These are phyloP conservation scores for Onychomys arenicola DNA, from an alignment of 2,797 vertebrate genomes.

Conservation along the genomic window DNA sequence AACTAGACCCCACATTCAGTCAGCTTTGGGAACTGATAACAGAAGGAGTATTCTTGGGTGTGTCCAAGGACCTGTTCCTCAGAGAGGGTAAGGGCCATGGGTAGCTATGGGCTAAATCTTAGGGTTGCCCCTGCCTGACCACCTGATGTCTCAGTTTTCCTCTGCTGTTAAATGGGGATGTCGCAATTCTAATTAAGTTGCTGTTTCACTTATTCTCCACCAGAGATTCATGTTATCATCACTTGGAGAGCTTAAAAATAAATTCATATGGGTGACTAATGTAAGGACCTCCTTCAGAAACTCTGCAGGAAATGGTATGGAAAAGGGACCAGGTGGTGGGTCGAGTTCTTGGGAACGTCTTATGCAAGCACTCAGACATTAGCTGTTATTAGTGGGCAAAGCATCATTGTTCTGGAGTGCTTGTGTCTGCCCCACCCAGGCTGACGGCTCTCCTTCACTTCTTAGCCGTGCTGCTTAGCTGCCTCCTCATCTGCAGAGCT, in stretches of 20 bases:
- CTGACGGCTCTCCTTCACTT: conserved; percentile 33
- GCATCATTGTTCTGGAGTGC: conserved; percentile 60
- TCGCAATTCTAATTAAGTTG: not conserved
- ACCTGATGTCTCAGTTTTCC: conserved; percentile 13
- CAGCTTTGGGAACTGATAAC: not conserved
- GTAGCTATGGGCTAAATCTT: not conserved
- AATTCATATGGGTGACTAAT: not conserved
- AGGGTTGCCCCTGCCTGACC: not conserved
- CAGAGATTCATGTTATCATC: not conserved
- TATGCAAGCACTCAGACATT: conserved; percentile 56
- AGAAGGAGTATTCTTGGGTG: not conserved
- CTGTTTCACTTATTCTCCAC: not conserved
- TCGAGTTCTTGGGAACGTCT: conserved; percentile 36
- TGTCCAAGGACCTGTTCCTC: not conserved
- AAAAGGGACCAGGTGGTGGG: conserved; percentile 50
- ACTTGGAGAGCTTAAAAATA: conserved; percentile 14
- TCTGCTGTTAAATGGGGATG: not conserved
- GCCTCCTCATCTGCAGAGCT: not conserved
- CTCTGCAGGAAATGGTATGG: conserved; percentile 50
- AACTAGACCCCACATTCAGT: not conserved
- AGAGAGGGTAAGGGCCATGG: rapidly evolving
- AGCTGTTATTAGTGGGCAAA: conserved; percentile 50
- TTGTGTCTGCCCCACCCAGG: conserved; percentile 46
- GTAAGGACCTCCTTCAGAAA: conserved; percentile 24
- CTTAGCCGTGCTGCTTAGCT: not conserved